Percentiles rank a stretch among this genome's conserved stretches.
Evolutionary conservation across 2,113 vertebrate genomes (phyloP).

Genomic region (Empidonax alnorum): DNA sequence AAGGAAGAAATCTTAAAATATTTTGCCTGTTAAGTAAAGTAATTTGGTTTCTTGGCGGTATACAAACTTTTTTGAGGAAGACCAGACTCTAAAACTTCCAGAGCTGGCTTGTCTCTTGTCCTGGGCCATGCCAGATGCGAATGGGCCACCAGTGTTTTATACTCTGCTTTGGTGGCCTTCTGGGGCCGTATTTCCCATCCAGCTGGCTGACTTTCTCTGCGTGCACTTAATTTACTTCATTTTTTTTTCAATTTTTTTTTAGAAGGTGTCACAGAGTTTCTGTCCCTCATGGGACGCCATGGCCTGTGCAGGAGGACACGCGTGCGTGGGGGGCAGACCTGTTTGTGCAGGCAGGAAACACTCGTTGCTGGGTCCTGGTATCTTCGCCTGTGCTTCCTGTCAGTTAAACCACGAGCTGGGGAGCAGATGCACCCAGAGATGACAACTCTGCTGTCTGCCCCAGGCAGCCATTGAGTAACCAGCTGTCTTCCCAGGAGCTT

Average conservation of each 20-base stretch:
- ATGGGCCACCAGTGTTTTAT: neutral
- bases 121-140: neutral
- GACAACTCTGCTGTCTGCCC: slow-evolving; percentile 1
- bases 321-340: accelerated
- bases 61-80: neutral
- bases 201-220: neutral
- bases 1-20: neutral
- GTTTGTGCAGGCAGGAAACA: slow-evolving; percentile 71
- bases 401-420: slow-evolving; percentile 81
- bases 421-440: slow-evolving; percentile 74
- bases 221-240: neutral
- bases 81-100: neutral
- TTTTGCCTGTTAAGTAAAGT: neutral
- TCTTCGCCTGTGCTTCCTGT: slow-evolving; percentile 79
- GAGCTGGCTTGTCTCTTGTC: neutral
- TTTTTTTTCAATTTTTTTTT: neutral
- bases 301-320: neutral
- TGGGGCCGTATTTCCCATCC: neutral
- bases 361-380: slow-evolving; percentile 35
- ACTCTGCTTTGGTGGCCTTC: neutral
- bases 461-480: neutral
- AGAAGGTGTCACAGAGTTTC: neutral
- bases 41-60: neutral
- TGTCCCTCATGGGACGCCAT: accelerated
- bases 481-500: neutral